Base-by-base conservation (phyloP, 2,113 vertebrate genomes). In the Pomatorhinus ruficollis region DNA sequence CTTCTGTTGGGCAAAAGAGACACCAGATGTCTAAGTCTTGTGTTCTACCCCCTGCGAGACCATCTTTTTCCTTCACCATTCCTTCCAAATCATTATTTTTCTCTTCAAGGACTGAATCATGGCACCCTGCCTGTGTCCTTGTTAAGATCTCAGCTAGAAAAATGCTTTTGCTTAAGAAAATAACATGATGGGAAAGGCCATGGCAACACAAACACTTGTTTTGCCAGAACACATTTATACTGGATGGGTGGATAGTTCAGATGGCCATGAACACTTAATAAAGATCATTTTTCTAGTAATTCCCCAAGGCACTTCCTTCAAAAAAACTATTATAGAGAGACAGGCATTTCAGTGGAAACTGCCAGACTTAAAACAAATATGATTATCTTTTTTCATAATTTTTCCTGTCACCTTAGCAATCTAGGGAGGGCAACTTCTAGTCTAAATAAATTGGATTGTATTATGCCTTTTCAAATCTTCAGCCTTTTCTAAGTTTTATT, bases 151-250 rank as follows among this genome's bases (percentile, higher is more conserved):
- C 85, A 59, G 81, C 82, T 96, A 96, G 88, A 94, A 98, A 97
- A 97, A 96, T 94, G 91, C 94, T 93, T 97, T 93, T 91, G 77
- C 97, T 97, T 96, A 97, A 97, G 95, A 97, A 97, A 97, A 98
- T 97, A 98, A 97, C 94, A 98, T 93, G 63, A 97, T 80, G 76
- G 27, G 49, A 54, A 97, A 97, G 95, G 95, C 96, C 97, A 96
- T 94, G 95, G 95, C 96, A 98, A 96, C 97, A 97, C 86, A 97
- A 98, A 98, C 83, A 97, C 83, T 94, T 86, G 89, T 97, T 92
- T 91, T 95, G 96, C 97, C 97, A 98, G 96, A 97, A 97, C 88
- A 97, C 87, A 95, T 95, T 97, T 97, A 96, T 95, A 94, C 90
- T 87, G 83, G 72, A 89, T 94, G 95, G 95, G 90, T 47, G 87